Conservation (phyloP, 2,113 vertebrate species). For the Salvelinus sp. region DNA sequence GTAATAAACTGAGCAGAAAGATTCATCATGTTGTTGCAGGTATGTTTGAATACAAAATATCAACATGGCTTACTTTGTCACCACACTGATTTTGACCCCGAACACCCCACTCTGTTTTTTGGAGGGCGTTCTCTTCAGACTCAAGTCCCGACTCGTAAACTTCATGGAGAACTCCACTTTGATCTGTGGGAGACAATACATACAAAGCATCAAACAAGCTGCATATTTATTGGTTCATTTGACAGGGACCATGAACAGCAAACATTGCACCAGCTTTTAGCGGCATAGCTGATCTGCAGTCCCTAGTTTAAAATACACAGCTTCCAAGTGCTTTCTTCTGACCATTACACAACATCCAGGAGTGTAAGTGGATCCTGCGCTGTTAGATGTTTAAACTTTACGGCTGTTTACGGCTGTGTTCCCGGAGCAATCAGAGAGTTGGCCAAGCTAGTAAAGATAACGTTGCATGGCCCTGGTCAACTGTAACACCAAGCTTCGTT, state of each 20-base stretch:
- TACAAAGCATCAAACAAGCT: background rate
- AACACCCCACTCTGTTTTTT: conserved; percentile 98
- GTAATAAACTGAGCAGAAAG: background rate
- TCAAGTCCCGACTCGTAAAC: conserved; percentile 96
- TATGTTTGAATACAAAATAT: background rate
- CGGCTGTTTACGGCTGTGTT: background rate
- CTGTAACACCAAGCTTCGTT: background rate
- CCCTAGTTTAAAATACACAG: too few species aligned
- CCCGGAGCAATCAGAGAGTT: background rate
- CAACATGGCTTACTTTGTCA: conserved; percentile 85
- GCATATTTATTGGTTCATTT: too few species aligned
- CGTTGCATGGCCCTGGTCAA: background rate
- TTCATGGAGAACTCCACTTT: conserved; percentile 99
- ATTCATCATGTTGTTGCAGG: background rate
- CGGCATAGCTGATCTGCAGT: too few species aligned
- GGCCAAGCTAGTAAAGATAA: background rate
- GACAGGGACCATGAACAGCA: too few species aligned
- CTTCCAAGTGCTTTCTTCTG: too few species aligned
- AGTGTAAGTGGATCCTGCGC: background rate
- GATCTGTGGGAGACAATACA: conserved; percentile 76
- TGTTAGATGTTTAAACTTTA: background rate
- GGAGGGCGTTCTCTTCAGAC: conserved; percentile 94
- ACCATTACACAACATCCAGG: background rate
- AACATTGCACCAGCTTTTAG: too few species aligned
- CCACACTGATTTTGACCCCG: conserved; percentile 96